Conservation (phyloP, 2,888 invertebrate genomes). For the Leucania comma region DNA sequence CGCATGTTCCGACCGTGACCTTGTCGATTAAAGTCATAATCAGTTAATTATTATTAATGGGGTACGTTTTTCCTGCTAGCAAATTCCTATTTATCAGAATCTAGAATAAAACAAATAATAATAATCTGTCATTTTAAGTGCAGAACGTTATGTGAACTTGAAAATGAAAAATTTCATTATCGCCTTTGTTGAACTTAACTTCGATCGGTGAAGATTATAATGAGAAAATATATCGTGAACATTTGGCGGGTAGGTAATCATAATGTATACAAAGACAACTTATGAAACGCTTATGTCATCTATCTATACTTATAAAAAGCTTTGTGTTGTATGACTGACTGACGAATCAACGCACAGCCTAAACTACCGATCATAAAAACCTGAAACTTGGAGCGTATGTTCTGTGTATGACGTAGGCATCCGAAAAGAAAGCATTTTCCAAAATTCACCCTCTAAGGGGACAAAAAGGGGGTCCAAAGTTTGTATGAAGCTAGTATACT, state of each 20-base stretch:
- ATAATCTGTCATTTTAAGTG: background rate
- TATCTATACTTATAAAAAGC: too few relatives aligned
- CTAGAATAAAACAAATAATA: background rate
- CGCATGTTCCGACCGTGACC: constrained; percentile 15
- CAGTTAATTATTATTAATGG: constrained; percentile 9
- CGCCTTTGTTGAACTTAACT: background rate
- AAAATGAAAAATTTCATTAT: background rate
- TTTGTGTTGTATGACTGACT: too few relatives aligned
- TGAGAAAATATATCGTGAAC: background rate
- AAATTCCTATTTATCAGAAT: background rate
- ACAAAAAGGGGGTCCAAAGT: too few relatives aligned
- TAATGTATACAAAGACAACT: background rate
- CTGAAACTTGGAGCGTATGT: too few relatives aligned
- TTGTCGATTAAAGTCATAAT: constrained; percentile 32
- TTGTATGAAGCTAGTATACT: too few relatives aligned
- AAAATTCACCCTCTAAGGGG: too few relatives aligned
- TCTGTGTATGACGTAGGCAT: too few relatives aligned
- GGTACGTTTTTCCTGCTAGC: background rate
- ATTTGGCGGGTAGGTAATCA: background rate
- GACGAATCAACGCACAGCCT: too few relatives aligned
- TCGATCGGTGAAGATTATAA: background rate
- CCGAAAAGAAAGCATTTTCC: too few relatives aligned
- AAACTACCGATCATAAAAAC: too few relatives aligned
- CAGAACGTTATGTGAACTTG: constrained; percentile 3
- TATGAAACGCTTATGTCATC: background rate